Evolutionary conservation across 1,140 invertebrate species (phyloP).

Genomic region (Gyrodactylus bullatarudis): DNA sequence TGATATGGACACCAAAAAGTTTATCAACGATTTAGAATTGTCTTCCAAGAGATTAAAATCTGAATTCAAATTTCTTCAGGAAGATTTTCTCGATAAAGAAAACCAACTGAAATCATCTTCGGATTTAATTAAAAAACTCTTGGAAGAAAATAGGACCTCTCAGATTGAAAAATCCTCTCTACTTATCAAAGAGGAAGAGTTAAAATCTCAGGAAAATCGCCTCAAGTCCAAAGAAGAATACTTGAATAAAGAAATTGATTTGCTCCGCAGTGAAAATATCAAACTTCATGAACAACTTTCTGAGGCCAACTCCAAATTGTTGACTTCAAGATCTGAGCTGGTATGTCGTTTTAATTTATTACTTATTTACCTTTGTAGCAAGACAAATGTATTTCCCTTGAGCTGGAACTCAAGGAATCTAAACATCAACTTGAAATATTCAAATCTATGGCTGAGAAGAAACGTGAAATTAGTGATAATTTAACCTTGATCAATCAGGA

Average conservation of each 20-base stretch:
- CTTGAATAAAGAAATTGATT: background rate
- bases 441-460: background rate
- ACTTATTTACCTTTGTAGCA: too few species aligned
- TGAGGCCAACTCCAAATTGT: background rate
- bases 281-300: background rate
- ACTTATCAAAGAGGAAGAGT: background rate
- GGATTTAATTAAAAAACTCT: background rate
- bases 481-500: background rate
- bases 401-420: background rate
- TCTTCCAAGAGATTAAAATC: background rate
- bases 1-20: background rate
- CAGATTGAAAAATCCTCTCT: background rate
- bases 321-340: background rate
- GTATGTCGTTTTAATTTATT: background rate
- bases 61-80: background rate
- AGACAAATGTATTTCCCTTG: background rate
- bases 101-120: background rate
- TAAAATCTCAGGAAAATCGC: background rate
- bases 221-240: background rate
- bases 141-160: background rate
- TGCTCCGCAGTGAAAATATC: background rate
- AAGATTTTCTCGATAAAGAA: background rate
- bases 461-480: background rate
- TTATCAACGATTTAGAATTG: background rate
- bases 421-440: background rate